Evolutionary conservation across 2,888 invertebrate genomes (phyloP).

Genomic region (Cyaniris semiargus): DNA sequence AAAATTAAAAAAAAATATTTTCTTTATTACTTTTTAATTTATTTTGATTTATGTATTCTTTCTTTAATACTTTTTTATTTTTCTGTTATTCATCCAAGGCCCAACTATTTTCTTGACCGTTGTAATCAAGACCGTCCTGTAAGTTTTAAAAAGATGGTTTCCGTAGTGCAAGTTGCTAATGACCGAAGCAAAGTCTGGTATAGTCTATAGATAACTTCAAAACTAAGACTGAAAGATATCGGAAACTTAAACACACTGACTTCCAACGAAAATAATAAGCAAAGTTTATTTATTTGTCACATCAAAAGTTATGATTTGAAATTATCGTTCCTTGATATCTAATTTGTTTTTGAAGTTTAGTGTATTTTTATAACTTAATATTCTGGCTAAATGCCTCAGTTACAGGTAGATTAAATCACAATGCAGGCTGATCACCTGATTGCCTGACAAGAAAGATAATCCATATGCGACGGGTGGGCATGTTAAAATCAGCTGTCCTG

Average conservation of each 20-base stretch:
- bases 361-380: too few species aligned
- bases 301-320: background rate
- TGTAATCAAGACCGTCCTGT: background rate
- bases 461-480: too few species aligned
- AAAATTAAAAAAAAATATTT: conserved; percentile 2
- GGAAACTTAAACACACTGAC: background rate
- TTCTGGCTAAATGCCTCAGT: too few species aligned
- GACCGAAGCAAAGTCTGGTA: conserved; percentile 9
- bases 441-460: too few species aligned
- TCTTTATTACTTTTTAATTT: background rate
- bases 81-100: background rate
- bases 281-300: background rate
- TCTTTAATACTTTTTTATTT: background rate
- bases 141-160: background rate
- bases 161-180: background rate
- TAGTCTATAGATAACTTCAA: background rate
- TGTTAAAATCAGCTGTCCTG: too few species aligned
- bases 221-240: conserved; percentile 6
- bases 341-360: background rate
- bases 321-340: background rate
- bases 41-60: background rate
- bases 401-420: too few species aligned
- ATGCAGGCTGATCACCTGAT: too few species aligned
- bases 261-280: background rate
- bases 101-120: background rate